These are phyloP conservation scores for Arctia plantaginis DNA, from an alignment of 2,888 invertebrate species.

Conservation along the genomic window DNA sequence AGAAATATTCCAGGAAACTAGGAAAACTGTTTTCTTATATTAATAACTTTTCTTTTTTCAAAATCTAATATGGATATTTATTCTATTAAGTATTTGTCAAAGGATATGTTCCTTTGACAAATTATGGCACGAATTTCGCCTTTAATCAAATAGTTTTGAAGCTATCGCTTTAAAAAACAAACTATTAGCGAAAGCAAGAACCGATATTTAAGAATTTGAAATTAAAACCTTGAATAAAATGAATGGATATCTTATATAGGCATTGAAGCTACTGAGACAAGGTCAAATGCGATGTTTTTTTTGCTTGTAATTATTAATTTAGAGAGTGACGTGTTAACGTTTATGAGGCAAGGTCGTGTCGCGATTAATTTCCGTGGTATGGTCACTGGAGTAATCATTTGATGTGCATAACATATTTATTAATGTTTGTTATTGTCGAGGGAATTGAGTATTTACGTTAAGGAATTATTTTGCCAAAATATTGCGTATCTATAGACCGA, in stretches of 20 bases:
- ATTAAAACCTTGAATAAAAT: background rate
- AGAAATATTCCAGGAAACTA: background rate
- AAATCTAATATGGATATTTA: no score
- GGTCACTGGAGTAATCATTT: constrained; percentile 47
- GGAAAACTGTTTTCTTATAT: background rate
- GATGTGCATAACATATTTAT: constrained; percentile 36
- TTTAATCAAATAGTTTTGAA: no score
- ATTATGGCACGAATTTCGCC: no score
- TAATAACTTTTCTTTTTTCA: no score
- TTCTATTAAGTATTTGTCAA: no score
- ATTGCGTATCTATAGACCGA: background rate
- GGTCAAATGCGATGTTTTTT: constrained; percentile 14
- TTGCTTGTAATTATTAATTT: constrained; percentile 41
- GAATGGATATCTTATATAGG: constrained; percentile 11
- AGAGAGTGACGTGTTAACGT: constrained; percentile 45
- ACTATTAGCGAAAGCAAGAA: background rate
- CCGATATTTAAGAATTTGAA: background rate
- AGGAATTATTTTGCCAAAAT: constrained; percentile 7
- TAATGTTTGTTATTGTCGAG: constrained; percentile 27
- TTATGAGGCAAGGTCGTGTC: constrained; percentile 53
- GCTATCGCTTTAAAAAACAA: no score
- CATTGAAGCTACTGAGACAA: constrained; percentile 15
- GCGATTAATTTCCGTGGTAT: constrained; percentile 46
- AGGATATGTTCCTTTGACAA: no score
- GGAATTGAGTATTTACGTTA: background rate